Percentiles rank a stretch among this genome's conserved stretches.
These are phyloP conservation scores for Bucco capensis DNA, from an alignment of 2,113 vertebrate species.

Conservation along the genomic window DNA sequence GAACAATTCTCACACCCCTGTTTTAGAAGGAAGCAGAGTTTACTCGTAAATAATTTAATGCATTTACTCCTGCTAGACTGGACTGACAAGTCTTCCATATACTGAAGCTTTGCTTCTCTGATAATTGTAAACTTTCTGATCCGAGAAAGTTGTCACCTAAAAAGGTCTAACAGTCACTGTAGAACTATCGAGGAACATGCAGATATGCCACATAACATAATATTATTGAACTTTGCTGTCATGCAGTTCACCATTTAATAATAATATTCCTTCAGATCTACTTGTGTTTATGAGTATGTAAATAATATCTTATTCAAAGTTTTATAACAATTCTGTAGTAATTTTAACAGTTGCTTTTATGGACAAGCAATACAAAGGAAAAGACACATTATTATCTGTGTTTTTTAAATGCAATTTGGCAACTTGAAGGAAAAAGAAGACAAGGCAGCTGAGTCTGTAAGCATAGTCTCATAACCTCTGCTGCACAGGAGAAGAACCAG, in stretches of 20 bases:
- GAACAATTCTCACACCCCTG: conserved; percentile 63
- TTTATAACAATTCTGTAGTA: not conserved
- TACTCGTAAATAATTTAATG: conserved; percentile 62
- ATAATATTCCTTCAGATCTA: not conserved
- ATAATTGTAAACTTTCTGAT: conserved; percentile 45
- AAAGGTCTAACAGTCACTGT: not conserved
- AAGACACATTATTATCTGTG: not conserved
- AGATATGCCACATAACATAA: not conserved
- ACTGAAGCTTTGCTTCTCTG: conserved; percentile 30
- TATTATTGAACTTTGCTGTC: not conserved
- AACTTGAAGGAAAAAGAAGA: not conserved
- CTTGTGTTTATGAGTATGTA: not conserved
- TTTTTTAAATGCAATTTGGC: not conserved
- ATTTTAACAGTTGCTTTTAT: not conserved
- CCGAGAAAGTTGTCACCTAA: conserved; percentile 1
- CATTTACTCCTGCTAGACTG: conserved; percentile 60
- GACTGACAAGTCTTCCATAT: conserved; percentile 55
- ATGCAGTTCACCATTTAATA: not conserved
- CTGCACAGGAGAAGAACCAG: not conserved
- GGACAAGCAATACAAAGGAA: not conserved
- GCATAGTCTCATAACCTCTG: not conserved
- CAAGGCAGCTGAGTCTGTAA: not conserved
- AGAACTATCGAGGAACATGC: not conserved
- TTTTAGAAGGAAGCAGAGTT: conserved; percentile 63
- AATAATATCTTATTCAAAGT: not conserved